Percentiles rank a stretch among this genome's conserved stretches.
phyloP scores from a whole-genome alignment of 2,113 vertebrate species.

The Aplodontia rufa region DNA sequence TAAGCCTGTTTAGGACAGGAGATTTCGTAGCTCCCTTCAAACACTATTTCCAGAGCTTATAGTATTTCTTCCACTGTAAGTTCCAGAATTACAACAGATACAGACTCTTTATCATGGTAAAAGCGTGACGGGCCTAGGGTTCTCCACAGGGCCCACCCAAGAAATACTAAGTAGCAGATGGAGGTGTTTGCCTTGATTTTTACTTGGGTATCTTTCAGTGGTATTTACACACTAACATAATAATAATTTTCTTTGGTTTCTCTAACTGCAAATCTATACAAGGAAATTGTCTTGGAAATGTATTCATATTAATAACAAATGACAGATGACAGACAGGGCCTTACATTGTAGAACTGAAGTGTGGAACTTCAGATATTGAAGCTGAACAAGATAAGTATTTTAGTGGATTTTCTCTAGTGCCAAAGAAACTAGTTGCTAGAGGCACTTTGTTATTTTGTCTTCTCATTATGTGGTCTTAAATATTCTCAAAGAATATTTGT shows the following conservation, averaged over 20 bases:
- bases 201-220: neutral
- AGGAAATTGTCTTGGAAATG: neutral
- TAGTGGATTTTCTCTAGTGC: neutral
- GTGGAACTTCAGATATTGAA: neutral
- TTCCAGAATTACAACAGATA: neutral
- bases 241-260: neutral
- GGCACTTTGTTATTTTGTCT: neutral
- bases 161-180: neutral
- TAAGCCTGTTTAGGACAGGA: slow-evolving; percentile 9
- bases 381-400: neutral
- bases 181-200: neutral
- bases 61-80: neutral
- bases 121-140: neutral
- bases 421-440: neutral
- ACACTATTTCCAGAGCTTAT: neutral
- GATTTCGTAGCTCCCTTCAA: neutral
- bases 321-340: neutral
- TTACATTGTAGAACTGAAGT: neutral
- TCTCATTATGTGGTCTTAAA: neutral
- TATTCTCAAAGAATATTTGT: neutral
- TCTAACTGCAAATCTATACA: neutral
- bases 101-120: neutral
- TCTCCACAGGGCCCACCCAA: neutral
- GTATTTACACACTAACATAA: neutral
- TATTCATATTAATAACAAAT: neutral